Evolutionary conservation across 2,113 vertebrate species (phyloP).

Genomic region (Oryzias curvinotus): DNA sequence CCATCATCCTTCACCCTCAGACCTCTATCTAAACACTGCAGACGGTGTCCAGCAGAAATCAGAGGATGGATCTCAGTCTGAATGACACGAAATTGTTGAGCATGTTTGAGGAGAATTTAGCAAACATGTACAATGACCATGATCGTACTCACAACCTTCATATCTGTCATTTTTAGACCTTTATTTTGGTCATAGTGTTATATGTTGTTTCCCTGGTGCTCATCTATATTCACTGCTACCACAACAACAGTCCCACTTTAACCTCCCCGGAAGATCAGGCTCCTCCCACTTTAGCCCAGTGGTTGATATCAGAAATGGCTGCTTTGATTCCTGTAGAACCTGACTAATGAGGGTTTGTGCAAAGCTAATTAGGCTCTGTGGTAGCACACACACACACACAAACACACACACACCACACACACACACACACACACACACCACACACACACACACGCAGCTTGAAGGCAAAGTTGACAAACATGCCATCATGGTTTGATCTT

Average conservation of each 20-base stretch:
- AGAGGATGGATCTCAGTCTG: too few relatives aligned
- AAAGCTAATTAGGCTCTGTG: constrained; percentile 12
- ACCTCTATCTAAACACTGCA: too few relatives aligned
- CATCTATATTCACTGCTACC: neutral
- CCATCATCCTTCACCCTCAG: too few relatives aligned
- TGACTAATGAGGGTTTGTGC: constrained; percentile 13
- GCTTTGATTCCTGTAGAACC: neutral
- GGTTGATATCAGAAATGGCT: neutral
- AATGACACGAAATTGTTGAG: too few relatives aligned
- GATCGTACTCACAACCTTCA: too few relatives aligned
- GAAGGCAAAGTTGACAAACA: constrained; percentile 14
- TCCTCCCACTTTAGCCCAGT: neutral
- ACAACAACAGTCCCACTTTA: neutral
- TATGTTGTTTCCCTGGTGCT: neutral
- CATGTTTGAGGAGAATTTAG: too few relatives aligned
- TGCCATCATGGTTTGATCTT: constrained; percentile 15
- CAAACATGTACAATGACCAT: too few relatives aligned
- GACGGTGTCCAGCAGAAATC: too few relatives aligned
- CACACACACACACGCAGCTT: constrained; percentile 6
- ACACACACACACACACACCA: constrained; percentile 1
- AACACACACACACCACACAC: constrained; percentile 3
- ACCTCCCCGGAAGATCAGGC: neutral
- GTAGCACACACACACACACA: constrained; percentile 1
- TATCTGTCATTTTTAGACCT: too few relatives aligned
- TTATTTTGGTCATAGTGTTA: too few relatives aligned